phyloP scores from a whole-genome alignment of 1,140 invertebrate species.

The Bombus vancouverensis region DNA sequence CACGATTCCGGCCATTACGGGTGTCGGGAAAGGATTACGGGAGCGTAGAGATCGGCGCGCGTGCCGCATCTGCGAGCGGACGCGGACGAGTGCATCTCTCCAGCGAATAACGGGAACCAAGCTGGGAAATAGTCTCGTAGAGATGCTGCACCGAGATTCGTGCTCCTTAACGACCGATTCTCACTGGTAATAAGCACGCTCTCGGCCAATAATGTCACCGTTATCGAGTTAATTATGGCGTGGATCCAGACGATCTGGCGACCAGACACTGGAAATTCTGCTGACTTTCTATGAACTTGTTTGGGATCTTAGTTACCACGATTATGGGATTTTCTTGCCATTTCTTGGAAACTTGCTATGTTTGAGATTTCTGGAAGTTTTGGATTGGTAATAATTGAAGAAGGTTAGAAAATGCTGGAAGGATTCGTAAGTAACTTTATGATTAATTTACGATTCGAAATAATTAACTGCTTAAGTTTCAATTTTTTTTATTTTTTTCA shows the following conservation, averaged over 20 bases:
- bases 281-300: not conserved
- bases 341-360: not conserved
- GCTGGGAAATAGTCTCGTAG: not conserved
- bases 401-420: too few species aligned
- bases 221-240: constrained; percentile 36
- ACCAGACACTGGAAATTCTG: not conserved
- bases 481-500: too few species aligned
- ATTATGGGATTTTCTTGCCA: too few species aligned
- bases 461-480: too few species aligned
- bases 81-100: constrained; percentile 34
- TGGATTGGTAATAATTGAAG: too few species aligned
- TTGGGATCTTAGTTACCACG: too few species aligned
- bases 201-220: constrained; percentile 10
- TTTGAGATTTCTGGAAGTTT: not conserved
- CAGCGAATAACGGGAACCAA: constrained; percentile 5
- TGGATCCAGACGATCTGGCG: not conserved
- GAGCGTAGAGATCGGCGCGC: constrained; percentile 30
- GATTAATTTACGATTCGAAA: too few species aligned
- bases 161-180: not conserved
- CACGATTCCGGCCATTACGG: constrained; percentile 80
- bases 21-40: constrained; percentile 81
- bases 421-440: too few species aligned
- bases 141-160: constrained; percentile 14
- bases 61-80: constrained; percentile 6
- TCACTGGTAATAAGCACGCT: not conserved